Base-by-base conservation (phyloP, 2,888 invertebrate genomes). In the Romanomermis culicivorax region DNA sequence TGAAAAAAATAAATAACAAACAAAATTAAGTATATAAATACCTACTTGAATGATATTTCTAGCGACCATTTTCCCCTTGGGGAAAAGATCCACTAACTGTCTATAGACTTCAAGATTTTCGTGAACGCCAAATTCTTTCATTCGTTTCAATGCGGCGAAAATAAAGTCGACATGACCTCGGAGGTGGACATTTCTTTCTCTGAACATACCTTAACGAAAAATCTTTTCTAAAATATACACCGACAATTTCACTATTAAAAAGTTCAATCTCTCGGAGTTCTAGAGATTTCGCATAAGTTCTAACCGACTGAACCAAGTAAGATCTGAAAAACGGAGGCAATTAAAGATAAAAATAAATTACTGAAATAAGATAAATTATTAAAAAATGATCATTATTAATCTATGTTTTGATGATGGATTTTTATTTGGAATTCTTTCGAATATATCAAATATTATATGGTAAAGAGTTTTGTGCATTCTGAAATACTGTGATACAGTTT, bases 151-250 rank as follows among this genome's bases (percentile, higher is more conserved):
- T 0, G 91, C 89, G 0, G 84, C 79, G 67, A 85, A 82, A 62
- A 97, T 86, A 71, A 97, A 99, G 65, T 91, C 88, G 0, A 88
- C 85, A 69, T 89, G 86, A 47, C 87, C 88, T 57, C 83, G 75
- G 58, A 83, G 76, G 63, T 80, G 77, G 0, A 75, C 75, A 61
- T 80, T 80, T 45, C 77, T 75, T 29, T 75, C 75, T 62, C 79
- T 75, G 65, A 83, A 93, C 58, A 81, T 77, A 61, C 80, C 78
- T 53, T 45, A 23, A 53, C 7, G 29, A 53, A 11, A 20, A 30
- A 11, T 29, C 26, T 51, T 26, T 29, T 26, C 26, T 29, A 11
- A 47, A 47, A 7, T 23, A 47, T 42, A 42, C 11, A 42, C 11
- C n/a, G n/a, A 42, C 42, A 42, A n/a, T 42, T 42, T 42, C 11